Evolutionary conservation across 1,140 invertebrate species (phyloP).

Genomic region (Temnothorax longispinosus): DNA sequence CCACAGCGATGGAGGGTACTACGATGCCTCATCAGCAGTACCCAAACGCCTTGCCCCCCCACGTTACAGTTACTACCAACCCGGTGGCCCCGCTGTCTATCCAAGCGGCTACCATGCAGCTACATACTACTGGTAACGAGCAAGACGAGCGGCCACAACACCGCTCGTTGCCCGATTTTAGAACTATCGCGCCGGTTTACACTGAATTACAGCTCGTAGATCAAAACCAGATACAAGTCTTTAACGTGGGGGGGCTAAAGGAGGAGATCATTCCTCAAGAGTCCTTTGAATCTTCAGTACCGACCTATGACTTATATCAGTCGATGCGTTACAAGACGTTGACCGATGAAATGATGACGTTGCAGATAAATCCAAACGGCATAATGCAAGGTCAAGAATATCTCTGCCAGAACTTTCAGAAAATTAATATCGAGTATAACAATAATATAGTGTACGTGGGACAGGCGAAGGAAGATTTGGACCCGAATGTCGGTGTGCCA

Average conservation of each 20-base stretch:
- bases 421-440: constrained; percentile 75
- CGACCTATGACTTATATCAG: constrained; percentile 83
- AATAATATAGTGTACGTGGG: constrained; percentile 77
- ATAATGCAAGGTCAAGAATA: constrained; percentile 72
- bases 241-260: constrained; percentile 91
- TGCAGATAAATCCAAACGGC: constrained; percentile 79
- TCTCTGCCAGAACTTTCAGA: constrained; percentile 66
- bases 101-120: constrained; percentile 87
- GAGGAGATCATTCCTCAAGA: constrained; percentile 86
- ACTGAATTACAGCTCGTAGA: constrained; percentile 87
- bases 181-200: constrained; percentile 78
- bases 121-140: constrained; percentile 91
- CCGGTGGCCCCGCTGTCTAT: constrained; percentile 81
- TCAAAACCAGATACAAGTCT: constrained; percentile 79
- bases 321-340: constrained; percentile 82
- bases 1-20: constrained; percentile 87
- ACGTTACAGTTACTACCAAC: constrained; percentile 90
- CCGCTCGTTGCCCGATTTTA: constrained; percentile 84
- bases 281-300: constrained; percentile 69
- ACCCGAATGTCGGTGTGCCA: constrained; percentile 69
- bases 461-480: constrained; percentile 73
- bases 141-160: constrained; percentile 80
- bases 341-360: constrained; percentile 81
- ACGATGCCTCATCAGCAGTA: constrained; percentile 89
- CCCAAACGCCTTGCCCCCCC: constrained; percentile 93